Base-by-base conservation (phyloP, 1,140 invertebrate genomes). In the Drosophila kepulauana region DNA sequence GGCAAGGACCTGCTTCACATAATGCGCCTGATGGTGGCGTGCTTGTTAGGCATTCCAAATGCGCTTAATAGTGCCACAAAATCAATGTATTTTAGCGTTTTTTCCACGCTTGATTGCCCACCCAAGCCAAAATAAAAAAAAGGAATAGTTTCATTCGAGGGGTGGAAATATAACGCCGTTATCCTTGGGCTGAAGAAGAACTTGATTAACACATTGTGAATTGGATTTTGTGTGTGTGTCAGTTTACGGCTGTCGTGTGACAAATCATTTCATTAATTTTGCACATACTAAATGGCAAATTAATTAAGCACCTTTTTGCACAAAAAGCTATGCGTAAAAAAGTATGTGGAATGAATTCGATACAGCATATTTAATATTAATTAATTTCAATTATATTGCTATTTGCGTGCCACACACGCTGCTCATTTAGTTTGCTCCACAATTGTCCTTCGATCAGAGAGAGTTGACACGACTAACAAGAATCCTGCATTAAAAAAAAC, bases 201-300 rank as follows among this genome's bases (percentile, higher is more conserved):
- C 67, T 72, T 87, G 82, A 87, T 87, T 87, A 86, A 82, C 79
- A 87, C 85, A 87, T 86, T 66, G 25, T 15, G 52, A 65, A 66
- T 70, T 65, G 35, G 64, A 75, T 70, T 64, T 61, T 45, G 28
- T 59, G 65, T 49, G 65, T 49, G 59, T 71, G 71, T 64, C 66
- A 70, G 58, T 58, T 69, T 41, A 57, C 72, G 65, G 59, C 61
- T 74, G 67, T 49, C 51, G 58, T 75, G 66, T 64, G 73, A 71
- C 80, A 88, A 88, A 88, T 84, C 80, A 82, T 74, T 87, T 80
- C 80, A 87, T 87, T 88, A 88, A 87, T 88, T 78, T 88, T 75
- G 77, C 84, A 88, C 73, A 80, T 74, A 87, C 84, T 88, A 80
- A 87, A 88, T 87, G 78, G 84, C 71, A 87, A 87, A 87, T 80